Conservation (phyloP, 2,113 vertebrate genomes). For the Falco punctatus region DNA sequence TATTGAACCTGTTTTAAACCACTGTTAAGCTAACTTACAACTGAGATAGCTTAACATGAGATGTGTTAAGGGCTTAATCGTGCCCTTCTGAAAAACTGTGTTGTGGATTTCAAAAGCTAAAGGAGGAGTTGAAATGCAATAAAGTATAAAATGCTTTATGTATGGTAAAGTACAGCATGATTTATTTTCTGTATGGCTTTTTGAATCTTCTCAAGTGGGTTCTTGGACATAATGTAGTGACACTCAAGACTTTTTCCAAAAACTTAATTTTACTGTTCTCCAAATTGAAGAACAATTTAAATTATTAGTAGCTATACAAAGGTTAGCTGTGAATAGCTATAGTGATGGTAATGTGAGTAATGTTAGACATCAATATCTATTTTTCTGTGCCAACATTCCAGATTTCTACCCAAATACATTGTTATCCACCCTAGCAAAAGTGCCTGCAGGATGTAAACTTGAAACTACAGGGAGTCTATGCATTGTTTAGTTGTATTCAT, state of each 20-base stretch:
- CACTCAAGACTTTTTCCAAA: neutral
- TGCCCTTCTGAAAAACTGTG: neutral
- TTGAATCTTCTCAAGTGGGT: neutral
- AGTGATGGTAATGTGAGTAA: neutral
- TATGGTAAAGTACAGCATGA: neutral
- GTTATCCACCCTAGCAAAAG: neutral
- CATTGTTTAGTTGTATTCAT: conserved; percentile 51
- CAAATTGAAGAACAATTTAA: neutral
- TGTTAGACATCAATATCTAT: neutral
- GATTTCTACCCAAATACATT: neutral
- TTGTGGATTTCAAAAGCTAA: neutral
- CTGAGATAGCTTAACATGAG: neutral
- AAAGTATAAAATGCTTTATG: neutral
- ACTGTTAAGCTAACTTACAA: neutral
- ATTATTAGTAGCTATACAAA: neutral
- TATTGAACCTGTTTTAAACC: neutral
- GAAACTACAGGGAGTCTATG: neutral
- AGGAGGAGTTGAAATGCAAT: neutral
- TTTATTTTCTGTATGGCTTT: neutral
- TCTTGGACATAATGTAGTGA: neutral
- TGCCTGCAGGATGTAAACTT: conserved; percentile 40
- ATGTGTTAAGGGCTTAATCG: neutral
- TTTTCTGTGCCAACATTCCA: neutral
- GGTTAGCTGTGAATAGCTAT: neutral
- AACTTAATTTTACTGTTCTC: neutral